A percentile compares a stretch with the other conserved stretches of the same genome.
phyloP scores from a whole-genome alignment of 2,797 vertebrate genomes.

The Hyperoplus lanceolatus region DNA sequence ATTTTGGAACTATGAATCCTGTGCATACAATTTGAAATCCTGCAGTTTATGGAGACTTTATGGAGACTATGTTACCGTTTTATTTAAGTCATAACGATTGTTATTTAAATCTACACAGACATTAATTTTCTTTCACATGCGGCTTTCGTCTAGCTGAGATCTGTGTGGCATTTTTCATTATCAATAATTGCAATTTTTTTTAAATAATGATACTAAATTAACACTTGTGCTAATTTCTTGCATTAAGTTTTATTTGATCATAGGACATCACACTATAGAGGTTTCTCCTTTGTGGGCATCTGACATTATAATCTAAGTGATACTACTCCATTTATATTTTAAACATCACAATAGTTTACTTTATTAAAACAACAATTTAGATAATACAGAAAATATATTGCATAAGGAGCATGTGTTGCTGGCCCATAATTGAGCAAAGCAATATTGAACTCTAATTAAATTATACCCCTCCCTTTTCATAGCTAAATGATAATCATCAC shows the following conservation, averaged over 20 bases:
- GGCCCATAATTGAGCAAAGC: conserved; percentile 62
- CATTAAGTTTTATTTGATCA: too few relatives aligned
- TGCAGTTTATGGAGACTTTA: neutral
- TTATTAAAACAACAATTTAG: conserved; percentile 63
- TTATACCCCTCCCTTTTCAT: conserved; percentile 68
- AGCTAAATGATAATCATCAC: conserved; percentile 77
- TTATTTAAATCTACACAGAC: neutral
- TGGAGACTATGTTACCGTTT: too few relatives aligned
- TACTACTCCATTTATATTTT: conserved; percentile 33
- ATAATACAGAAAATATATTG: conserved; percentile 56
- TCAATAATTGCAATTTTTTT: neutral
- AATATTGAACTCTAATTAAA: conserved; percentile 73
- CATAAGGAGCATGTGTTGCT: conserved; percentile 43
- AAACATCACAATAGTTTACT: conserved; percentile 39
- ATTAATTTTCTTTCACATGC: neutral
- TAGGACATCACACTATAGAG: conserved; percentile 42
- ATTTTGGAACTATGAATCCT: conserved; percentile 2
- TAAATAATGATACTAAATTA: neutral
- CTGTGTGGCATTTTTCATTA: neutral
- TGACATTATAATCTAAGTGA: conserved; percentile 44
- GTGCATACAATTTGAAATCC: neutral
- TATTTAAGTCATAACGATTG: neutral
- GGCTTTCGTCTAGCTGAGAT: neutral
- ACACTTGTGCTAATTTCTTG: neutral
- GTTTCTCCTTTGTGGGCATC: conserved; percentile 61